Evolutionary conservation across 64 coral and sea anemone genomes (phyloP).

Genomic region (Stichodactyla mertensii): DNA sequence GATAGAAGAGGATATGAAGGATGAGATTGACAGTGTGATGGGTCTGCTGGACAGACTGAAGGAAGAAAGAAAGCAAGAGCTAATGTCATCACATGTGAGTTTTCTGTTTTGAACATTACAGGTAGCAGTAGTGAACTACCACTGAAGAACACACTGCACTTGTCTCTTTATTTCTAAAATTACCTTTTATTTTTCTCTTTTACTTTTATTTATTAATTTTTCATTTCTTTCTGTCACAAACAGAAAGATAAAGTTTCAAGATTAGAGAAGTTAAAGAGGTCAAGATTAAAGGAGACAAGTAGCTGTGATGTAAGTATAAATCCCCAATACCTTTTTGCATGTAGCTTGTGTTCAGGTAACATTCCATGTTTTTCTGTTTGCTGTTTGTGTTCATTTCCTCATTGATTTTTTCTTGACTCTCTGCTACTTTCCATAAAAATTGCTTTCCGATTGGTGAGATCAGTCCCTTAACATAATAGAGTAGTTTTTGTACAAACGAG

Average conservation of each 20-base stretch:
- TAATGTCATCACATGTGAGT: constrained; percentile 17
- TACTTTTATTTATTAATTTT: not conserved
- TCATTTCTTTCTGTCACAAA: not conserved
- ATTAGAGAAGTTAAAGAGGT: constrained; percentile 20
- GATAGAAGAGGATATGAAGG: constrained; percentile 17
- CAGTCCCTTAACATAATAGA: too few relatives aligned
- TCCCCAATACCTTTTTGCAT: too few relatives aligned
- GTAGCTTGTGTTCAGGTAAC: too few relatives aligned
- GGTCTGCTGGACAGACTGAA: constrained; percentile 26
- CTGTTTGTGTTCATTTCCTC: too few relatives aligned
- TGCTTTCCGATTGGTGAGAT: too few relatives aligned
- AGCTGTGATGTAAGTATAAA: not conserved
- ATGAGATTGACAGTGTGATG: constrained; percentile 30
- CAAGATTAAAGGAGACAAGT: not conserved
- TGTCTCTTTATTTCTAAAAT: too few relatives aligned
- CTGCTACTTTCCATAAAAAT: too few relatives aligned
- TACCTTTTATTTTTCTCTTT: not conserved
- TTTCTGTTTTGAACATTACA: not conserved
- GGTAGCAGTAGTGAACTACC: not conserved
- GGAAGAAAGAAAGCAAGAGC: constrained; percentile 13
- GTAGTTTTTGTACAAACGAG: too few relatives aligned
- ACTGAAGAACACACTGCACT: too few relatives aligned
- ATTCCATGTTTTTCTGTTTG: too few relatives aligned
- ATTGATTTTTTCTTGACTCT: too few relatives aligned
- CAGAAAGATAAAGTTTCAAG: constrained; percentile 9